Percentiles rank a stretch among this genome's conserved stretches.
Evolutionary conservation across 2,113 vertebrate species (phyloP).

Genomic region (Catharus bicknelli): DNA sequence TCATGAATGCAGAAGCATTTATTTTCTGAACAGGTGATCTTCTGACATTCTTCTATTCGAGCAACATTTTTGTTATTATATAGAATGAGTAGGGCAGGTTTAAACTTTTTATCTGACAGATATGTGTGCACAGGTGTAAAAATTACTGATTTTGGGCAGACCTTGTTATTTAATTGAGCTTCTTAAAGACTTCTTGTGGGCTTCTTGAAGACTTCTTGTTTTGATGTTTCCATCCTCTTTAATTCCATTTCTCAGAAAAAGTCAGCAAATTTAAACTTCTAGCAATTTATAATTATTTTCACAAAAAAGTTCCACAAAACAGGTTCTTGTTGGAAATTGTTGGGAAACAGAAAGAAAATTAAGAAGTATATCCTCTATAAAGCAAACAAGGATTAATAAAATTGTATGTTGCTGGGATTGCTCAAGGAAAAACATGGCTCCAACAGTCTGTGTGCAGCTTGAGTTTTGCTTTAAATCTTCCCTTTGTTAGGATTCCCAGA

Average conservation of each 20-base stretch:
- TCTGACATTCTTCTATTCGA: not conserved
- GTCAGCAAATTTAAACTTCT: not conserved
- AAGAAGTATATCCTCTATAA: not conserved
- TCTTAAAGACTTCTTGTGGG: not conserved
- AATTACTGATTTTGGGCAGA: not conserved
- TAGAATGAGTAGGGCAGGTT: not conserved
- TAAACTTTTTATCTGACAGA: not conserved
- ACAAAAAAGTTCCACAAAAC: not conserved
- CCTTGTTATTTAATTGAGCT: not conserved
- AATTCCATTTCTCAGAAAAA: not conserved
- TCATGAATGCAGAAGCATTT: not conserved
- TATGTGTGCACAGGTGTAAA: not conserved
- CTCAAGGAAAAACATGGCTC: not conserved
- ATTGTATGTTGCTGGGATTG: not conserved
- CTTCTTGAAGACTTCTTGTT: not conserved
- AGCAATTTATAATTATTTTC: not conserved
- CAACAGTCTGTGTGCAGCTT: not conserved
- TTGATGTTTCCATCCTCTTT: not conserved
- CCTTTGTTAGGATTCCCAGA: not conserved
- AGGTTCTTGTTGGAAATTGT: not conserved
- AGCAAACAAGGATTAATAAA: not conserved
- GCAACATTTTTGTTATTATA: not conserved
- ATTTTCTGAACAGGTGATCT: constrained; percentile 12
- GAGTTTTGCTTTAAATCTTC: not conserved
- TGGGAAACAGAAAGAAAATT: not conserved